Percentiles rank a stretch among this genome's conserved stretches.
These are phyloP conservation scores for Labroides dimidiatus DNA, from an alignment of 2,797 vertebrate species.

Conservation along the genomic window DNA sequence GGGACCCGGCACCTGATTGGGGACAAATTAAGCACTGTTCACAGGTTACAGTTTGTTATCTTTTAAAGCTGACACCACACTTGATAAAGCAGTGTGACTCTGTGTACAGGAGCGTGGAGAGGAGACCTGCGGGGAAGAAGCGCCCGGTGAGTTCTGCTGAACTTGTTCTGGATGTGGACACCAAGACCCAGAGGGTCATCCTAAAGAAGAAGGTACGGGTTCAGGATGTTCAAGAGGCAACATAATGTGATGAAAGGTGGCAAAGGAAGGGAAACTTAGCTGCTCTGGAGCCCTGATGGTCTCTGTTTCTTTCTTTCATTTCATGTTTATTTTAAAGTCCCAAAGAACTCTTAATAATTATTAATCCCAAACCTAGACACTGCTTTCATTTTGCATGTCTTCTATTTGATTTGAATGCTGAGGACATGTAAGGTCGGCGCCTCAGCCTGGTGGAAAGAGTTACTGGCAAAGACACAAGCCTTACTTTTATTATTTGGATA, in stretches of 20 bases:
- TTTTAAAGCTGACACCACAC: no score
- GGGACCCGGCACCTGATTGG: no score
- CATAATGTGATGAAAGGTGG: not conserved
- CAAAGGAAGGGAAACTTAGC: not conserved
- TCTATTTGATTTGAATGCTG: no score
- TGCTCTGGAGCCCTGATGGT: not conserved
- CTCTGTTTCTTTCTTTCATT: not conserved
- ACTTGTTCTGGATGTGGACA: conserved; percentile 94
- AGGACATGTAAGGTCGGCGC: no score
- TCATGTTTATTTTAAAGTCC: not conserved
- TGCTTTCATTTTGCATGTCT: no score
- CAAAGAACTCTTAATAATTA: no score
- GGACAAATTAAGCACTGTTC: no score
- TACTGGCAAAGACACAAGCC: no score
- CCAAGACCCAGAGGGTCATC: conserved; percentile 94
- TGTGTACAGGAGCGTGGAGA: conserved; percentile 79
- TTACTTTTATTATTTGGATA: no score
- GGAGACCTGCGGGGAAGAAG: conserved; percentile 85
- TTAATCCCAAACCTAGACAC: no score
- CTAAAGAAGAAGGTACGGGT: conserved; percentile 94
- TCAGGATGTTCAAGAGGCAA: not conserved
- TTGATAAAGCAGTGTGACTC: not conserved
- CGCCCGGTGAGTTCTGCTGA: conserved; percentile 86
- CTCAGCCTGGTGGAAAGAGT: not conserved
- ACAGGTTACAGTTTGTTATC: no score